These are phyloP conservation scores for Euzophera pinguis DNA, from an alignment of 2,888 invertebrate genomes.

Conservation along the genomic window DNA sequence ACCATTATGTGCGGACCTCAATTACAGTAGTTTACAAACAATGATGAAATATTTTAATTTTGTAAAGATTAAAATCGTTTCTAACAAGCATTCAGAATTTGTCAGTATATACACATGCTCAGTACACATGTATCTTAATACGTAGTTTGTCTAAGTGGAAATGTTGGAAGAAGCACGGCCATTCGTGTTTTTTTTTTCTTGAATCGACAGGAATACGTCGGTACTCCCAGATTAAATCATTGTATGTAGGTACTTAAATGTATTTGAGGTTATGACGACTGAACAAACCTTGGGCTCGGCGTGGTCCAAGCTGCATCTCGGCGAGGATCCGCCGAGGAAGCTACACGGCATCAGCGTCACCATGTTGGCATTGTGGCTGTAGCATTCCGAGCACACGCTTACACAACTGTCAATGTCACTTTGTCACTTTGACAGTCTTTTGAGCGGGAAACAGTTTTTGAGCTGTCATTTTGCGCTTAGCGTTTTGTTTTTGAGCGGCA, in stretches of 20 bases:
- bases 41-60: not conserved
- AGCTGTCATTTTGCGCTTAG: constrained; percentile 57
- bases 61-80: no score
- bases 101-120: no score
- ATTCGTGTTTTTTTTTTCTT: no score
- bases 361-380: constrained; percentile 56
- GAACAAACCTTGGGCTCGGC: constrained; percentile 71
- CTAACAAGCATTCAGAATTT: no score
- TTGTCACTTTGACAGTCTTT: constrained; percentile 66
- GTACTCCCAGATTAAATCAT: no score
- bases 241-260: not conserved
- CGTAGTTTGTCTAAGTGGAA: no score
- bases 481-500: constrained; percentile 46
- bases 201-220: no score
- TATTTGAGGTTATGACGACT: constrained; percentile 30
- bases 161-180: no score
- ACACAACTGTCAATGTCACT: constrained; percentile 57
- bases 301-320: constrained; percentile 75
- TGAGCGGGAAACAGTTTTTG: constrained; percentile 56
- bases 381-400: constrained; percentile 46
- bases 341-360: constrained; percentile 85
- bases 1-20: not conserved
- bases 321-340: constrained; percentile 80
- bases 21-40: not conserved
- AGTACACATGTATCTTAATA: no score